These are phyloP conservation scores for Cryptomyrus ogoouensis DNA, from an alignment of 2,113 vertebrate species.

Conservation along the genomic window DNA sequence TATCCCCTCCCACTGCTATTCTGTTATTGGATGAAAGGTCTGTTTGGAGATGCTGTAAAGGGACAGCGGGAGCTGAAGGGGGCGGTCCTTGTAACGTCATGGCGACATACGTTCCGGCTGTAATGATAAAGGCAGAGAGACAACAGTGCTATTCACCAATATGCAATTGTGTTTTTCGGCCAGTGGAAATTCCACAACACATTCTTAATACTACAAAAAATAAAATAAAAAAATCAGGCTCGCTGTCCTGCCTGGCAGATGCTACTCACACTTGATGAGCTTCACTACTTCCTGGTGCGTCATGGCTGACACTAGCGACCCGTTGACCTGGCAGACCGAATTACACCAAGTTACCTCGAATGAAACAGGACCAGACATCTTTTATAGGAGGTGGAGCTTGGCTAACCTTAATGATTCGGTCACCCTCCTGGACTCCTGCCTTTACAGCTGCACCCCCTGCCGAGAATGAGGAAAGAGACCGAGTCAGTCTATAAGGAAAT, in stretches of 20 bases:
- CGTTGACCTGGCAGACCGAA: slow-evolving; percentile 71
- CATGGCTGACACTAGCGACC: slow-evolving; percentile 82
- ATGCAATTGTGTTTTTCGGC: neutral
- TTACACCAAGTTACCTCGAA: neutral
- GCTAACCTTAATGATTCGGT: slow-evolving; percentile 85
- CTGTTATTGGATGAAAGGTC: slow-evolving; percentile 54
- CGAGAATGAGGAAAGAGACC: neutral
- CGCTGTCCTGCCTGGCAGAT: neutral
- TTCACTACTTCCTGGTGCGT: slow-evolving; percentile 91
- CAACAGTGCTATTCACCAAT: neutral
- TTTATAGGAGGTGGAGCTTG: neutral
- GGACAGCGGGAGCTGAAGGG: slow-evolving; percentile 46
- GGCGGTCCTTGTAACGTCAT: slow-evolving; percentile 82
- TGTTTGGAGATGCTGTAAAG: slow-evolving; percentile 52
- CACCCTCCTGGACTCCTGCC: slow-evolving; percentile 90
- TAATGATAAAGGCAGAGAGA: neutral
- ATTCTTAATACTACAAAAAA: neutral
- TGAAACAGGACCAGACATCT: neutral
- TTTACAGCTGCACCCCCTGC: slow-evolving; percentile 86
- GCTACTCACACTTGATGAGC: slow-evolving; percentile 87
- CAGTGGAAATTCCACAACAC: neutral
- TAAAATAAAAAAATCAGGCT: too few relatives aligned
- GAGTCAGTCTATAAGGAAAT: neutral
- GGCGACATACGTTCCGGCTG: slow-evolving; percentile 82
- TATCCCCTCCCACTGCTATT: slow-evolving; percentile 40